phyloP scores from a whole-genome alignment of 2,113 vertebrate species.

The Callaeas wilsoni region DNA sequence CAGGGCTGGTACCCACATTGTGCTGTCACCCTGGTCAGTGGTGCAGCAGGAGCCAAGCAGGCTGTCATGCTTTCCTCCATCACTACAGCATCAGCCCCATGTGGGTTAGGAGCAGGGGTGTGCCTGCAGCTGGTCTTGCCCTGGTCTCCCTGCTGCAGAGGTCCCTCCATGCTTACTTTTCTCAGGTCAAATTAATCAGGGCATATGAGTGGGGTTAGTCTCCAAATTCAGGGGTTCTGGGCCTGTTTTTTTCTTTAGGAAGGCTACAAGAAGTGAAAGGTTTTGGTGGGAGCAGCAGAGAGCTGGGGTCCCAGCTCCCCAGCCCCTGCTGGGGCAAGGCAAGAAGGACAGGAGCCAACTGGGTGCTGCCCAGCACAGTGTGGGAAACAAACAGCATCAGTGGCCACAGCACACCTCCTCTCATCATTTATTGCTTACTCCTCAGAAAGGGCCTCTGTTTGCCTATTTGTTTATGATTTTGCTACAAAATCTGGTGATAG shows the following conservation, averaged over 20 bases:
- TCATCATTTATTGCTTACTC: not conserved
- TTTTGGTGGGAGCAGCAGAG: not conserved
- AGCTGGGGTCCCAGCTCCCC: not conserved
- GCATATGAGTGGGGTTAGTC: not conserved
- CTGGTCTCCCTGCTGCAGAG: not conserved
- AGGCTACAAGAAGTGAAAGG: not conserved
- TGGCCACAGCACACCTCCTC: not conserved
- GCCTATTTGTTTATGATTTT: not conserved
- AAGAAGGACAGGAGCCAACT: not conserved
- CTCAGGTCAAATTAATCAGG: not conserved
- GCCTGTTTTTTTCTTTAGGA: not conserved
- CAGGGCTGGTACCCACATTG: not conserved
- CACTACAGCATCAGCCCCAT: fast-evolving
- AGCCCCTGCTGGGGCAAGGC: not conserved
- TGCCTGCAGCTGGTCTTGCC: not conserved
- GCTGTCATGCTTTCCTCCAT: not conserved
- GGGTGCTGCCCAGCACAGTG: not conserved
- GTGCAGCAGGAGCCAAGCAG: not conserved
- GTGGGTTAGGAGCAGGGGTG: not conserved
- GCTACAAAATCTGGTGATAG: not conserved
- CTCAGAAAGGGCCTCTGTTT: not conserved
- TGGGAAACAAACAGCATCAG: not conserved
- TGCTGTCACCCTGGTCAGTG: not conserved
- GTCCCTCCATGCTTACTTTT: not conserved
- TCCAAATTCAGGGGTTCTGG: not conserved